Percentiles rank a stretch among this genome's conserved stretches.
Evolutionary conservation across 2,888 invertebrate genomes (phyloP).

Genomic region (Phymatocera aterrima): DNA sequence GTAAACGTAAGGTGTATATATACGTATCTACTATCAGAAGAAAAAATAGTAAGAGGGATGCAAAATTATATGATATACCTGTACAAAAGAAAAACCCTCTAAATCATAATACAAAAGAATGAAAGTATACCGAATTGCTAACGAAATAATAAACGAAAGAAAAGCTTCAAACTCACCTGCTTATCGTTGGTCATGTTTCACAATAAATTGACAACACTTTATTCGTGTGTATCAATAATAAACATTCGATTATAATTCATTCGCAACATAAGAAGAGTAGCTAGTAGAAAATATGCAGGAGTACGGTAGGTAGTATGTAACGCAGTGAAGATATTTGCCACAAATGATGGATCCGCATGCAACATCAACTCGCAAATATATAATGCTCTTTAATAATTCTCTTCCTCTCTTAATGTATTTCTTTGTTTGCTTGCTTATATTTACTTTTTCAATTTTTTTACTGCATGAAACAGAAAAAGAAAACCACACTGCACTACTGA

Average conservation of each 20-base stretch:
- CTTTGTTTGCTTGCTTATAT: slow-evolving; percentile 49
- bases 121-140: too few species aligned
- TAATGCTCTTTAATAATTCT: slow-evolving; percentile 51
- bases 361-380: slow-evolving; percentile 57
- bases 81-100: not conserved
- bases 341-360: slow-evolving; percentile 58
- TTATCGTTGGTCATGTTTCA: slow-evolving; percentile 71
- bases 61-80: not conserved
- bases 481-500: slow-evolving; percentile 50
- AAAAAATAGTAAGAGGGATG: not conserved
- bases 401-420: not conserved
- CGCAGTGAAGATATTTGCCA: too few species aligned
- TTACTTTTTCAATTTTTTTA: slow-evolving; percentile 51
- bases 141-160: too few species aligned
- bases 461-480: slow-evolving; percentile 60
- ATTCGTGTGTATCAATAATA: slow-evolving; percentile 14
- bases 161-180: slow-evolving; percentile 73
- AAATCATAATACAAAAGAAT: too few species aligned
- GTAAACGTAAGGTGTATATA: not conserved
- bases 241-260: slow-evolving; percentile 23
- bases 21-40: too few species aligned
- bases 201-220: slow-evolving; percentile 31
- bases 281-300: not conserved
- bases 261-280: slow-evolving; percentile 37
- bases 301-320: slow-evolving; percentile 28